phyloP scores from a whole-genome alignment of 2,888 invertebrate species.

The Xiphydria camelus region DNA sequence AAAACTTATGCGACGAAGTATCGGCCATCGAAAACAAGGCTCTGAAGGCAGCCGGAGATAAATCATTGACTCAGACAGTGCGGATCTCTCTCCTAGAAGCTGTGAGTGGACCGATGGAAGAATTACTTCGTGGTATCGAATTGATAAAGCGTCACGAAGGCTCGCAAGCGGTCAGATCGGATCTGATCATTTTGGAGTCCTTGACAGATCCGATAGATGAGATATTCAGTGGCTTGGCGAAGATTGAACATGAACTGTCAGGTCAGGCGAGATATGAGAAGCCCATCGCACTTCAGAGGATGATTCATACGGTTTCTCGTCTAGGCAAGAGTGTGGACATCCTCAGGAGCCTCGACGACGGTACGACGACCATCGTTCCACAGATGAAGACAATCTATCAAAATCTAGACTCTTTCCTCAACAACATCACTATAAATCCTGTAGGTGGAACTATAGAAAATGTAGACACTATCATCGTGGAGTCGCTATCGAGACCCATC shows the following conservation, averaged over 20 bases:
- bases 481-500: slow-evolving; percentile 44
- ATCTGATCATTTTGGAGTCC: slow-evolving; percentile 51
- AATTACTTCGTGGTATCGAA: slow-evolving; percentile 48
- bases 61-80: slow-evolving; percentile 38
- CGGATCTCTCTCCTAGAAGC: slow-evolving; percentile 47
- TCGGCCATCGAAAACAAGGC: slow-evolving; percentile 44
- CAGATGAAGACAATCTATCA: slow-evolving; percentile 23
- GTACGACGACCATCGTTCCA: slow-evolving; percentile 7
- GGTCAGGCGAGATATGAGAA: slow-evolving; percentile 33
- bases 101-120: slow-evolving; percentile 51
- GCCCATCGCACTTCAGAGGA: slow-evolving; percentile 47
- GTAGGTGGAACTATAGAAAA: slow-evolving; percentile 29
- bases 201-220: slow-evolving; percentile 59
- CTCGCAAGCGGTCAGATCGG: slow-evolving; percentile 31
- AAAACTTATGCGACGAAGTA: slow-evolving; percentile 45
- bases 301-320: slow-evolving; percentile 34
- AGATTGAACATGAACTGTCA: slow-evolving; percentile 43
- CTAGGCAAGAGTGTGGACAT: slow-evolving; percentile 26
- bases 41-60: slow-evolving; percentile 41
- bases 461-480: slow-evolving; percentile 49
- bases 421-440: slow-evolving; percentile 20
- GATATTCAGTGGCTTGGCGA: slow-evolving; percentile 45
- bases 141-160: slow-evolving; percentile 40
- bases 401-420: slow-evolving; percentile 25
- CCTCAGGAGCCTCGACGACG: slow-evolving; percentile 1